These are phyloP conservation scores for Myotis myotis DNA, from an alignment of 2,797 vertebrate species.

Conservation along the genomic window DNA sequence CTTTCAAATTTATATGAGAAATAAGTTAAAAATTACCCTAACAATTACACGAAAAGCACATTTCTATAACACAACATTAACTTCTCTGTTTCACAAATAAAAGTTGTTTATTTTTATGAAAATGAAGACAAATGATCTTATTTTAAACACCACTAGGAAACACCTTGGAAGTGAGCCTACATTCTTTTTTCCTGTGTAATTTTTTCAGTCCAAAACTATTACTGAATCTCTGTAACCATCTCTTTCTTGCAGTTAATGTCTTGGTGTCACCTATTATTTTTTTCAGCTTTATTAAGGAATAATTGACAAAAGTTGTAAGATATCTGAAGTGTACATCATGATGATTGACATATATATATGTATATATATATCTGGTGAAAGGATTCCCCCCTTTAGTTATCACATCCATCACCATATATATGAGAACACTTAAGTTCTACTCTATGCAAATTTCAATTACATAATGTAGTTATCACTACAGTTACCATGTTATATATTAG, in stretches of 20 bases:
- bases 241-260: too few relatives aligned
- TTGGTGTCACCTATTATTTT: too few relatives aligned
- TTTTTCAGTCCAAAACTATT: not conserved
- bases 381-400: not conserved
- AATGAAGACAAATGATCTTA: not conserved
- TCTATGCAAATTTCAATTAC: not conserved
- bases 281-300: not conserved
- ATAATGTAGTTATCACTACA: not conserved
- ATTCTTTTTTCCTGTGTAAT: not conserved
- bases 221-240: too few relatives aligned
- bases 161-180: not conserved
- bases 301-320: not conserved
- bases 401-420: not conserved
- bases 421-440: not conserved
- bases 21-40: not conserved
- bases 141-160: not conserved
- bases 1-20: slow-evolving; percentile 12
- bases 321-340: not conserved
- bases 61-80: not conserved
- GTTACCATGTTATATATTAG: not conserved
- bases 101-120: not conserved
- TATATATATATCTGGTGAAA: not conserved
- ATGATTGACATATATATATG: not conserved
- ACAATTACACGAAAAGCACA: not conserved
- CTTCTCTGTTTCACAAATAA: not conserved